phyloP scores from a whole-genome alignment of 2,797 vertebrate genomes.

The Enteromius viviparus region DNA sequence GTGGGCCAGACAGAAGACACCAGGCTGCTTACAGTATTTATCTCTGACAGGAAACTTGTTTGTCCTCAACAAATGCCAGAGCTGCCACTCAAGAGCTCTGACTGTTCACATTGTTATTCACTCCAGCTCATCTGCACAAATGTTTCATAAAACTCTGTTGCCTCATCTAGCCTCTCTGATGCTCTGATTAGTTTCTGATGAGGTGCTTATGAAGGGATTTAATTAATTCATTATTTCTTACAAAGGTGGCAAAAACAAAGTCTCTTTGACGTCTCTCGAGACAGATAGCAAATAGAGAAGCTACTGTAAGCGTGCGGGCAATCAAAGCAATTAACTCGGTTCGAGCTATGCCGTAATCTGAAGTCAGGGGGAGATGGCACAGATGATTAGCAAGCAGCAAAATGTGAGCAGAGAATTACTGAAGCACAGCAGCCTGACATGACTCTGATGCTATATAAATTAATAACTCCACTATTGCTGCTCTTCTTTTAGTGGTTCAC shows the following conservation, averaged over 20 bases:
- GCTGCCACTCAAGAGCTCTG: slow-evolving; percentile 56
- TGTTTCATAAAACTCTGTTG: slow-evolving; percentile 37
- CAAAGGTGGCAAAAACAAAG: slow-evolving; percentile 35
- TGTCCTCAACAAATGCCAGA: slow-evolving; percentile 64
- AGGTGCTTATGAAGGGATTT: slow-evolving; percentile 51
- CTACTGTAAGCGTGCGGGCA: slow-evolving; percentile 15
- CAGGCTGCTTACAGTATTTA: slow-evolving; percentile 50
- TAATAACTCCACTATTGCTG: neutral
- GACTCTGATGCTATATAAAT: slow-evolving; percentile 31
- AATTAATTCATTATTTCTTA: slow-evolving; percentile 37
- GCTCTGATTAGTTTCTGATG: slow-evolving; percentile 55
- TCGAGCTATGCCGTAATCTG: slow-evolving; percentile 30
- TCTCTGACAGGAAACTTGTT: slow-evolving; percentile 57
- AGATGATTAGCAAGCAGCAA: slow-evolving; percentile 42
- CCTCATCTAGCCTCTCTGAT: slow-evolving; percentile 44
- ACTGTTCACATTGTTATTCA: slow-evolving; percentile 52
- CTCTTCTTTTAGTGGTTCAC: slow-evolving; percentile 14
- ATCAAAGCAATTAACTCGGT: slow-evolving; percentile 46
- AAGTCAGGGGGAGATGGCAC: slow-evolving; percentile 43
- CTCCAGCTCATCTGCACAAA: slow-evolving; percentile 15
- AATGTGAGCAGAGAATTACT: slow-evolving; percentile 30
- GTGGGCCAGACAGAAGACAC: slow-evolving; percentile 19
- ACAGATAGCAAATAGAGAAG: slow-evolving; percentile 34
- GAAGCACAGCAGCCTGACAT: slow-evolving; percentile 35
- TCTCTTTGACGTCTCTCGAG: slow-evolving; percentile 30